Evolutionary conservation across 2,113 vertebrate species (phyloP).

Genomic region (Verasper variegatus): DNA sequence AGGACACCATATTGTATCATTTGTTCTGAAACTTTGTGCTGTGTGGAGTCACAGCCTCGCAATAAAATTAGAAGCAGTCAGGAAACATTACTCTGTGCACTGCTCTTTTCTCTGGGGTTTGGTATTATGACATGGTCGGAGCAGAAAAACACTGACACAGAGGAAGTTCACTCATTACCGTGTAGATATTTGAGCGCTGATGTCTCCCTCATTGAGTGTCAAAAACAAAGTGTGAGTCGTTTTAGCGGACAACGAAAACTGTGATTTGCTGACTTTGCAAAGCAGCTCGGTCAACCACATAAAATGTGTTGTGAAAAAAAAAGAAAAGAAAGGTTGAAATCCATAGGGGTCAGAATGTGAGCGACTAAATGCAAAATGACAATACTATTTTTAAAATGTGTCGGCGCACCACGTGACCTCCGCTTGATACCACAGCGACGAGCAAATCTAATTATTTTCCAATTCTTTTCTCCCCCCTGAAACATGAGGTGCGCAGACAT

Average conservation of each 20-base stretch:
- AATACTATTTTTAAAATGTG: constrained; percentile 31
- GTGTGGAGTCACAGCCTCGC: constrained; percentile 54
- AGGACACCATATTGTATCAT: constrained; percentile 49
- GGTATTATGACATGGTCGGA: constrained; percentile 66
- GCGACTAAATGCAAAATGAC: constrained; percentile 42
- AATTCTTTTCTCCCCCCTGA: constrained; percentile 50
- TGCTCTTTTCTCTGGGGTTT: constrained; percentile 61
- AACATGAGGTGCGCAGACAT: constrained; percentile 66
- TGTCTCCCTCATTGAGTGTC: constrained; percentile 74
- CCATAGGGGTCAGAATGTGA: constrained; percentile 36
- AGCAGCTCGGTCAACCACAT: constrained; percentile 5
- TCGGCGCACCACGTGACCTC: constrained; percentile 20
- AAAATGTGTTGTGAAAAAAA: background rate
- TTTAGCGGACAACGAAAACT: constrained; percentile 16
- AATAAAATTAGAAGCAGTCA: constrained; percentile 72
- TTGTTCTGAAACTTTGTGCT: constrained; percentile 62
- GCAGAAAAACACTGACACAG: constrained; percentile 73
- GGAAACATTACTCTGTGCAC: constrained; percentile 57
- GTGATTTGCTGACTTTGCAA: constrained; percentile 52
- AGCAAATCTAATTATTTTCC: constrained; percentile 74
- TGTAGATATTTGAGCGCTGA: constrained; percentile 68
- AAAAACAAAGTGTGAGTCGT: constrained; percentile 63
- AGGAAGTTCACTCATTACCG: constrained; percentile 71
- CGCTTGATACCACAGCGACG: constrained; percentile 55
- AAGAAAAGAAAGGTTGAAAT: constrained; percentile 4